A percentile compares a stretch with the other conserved stretches of the same genome.
Evolutionary conservation across 2,797 vertebrate species (phyloP).

Genomic region (Acanthopagrus latus): DNA sequence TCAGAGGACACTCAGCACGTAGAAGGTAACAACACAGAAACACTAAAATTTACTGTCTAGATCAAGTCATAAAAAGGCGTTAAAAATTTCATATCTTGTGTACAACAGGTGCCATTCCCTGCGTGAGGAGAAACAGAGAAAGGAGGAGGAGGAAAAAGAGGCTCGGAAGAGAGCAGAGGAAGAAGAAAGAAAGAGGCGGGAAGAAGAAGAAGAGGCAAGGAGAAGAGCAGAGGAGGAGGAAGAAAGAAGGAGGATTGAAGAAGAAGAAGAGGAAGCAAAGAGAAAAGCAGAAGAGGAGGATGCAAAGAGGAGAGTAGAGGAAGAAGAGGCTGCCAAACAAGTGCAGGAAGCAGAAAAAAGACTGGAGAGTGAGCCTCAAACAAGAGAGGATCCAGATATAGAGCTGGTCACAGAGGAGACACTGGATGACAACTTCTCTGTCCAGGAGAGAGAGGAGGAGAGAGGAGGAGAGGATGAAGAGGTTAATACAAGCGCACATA

Average conservation of each 20-base stretch:
- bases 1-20: constrained; percentile 91
- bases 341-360: constrained; percentile 63
- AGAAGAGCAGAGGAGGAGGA: constrained; percentile 64
- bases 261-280: constrained; percentile 59
- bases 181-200: constrained; percentile 45
- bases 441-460: constrained; percentile 31
- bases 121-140: constrained; percentile 82
- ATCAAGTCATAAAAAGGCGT: neutral
- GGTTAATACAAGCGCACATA: constrained; percentile 24
- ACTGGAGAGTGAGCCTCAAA: constrained; percentile 62
- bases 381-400: constrained; percentile 71
- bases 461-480: constrained; percentile 32
- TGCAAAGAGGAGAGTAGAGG: constrained; percentile 45
- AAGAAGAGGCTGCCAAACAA: constrained; percentile 58
- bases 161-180: constrained; percentile 63
- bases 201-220: constrained; percentile 60
- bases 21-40: constrained; percentile 84
- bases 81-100: neutral
- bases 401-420: constrained; percentile 74
- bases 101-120: constrained; percentile 80
- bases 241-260: constrained; percentile 49
- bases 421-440: constrained; percentile 57
- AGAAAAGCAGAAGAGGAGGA: constrained; percentile 78
- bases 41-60: neutral
- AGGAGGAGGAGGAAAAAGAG: constrained; percentile 74